These are phyloP conservation scores for Ganaspis sp. DNA, from an alignment of 1,140 invertebrate genomes.

Conservation along the genomic window DNA sequence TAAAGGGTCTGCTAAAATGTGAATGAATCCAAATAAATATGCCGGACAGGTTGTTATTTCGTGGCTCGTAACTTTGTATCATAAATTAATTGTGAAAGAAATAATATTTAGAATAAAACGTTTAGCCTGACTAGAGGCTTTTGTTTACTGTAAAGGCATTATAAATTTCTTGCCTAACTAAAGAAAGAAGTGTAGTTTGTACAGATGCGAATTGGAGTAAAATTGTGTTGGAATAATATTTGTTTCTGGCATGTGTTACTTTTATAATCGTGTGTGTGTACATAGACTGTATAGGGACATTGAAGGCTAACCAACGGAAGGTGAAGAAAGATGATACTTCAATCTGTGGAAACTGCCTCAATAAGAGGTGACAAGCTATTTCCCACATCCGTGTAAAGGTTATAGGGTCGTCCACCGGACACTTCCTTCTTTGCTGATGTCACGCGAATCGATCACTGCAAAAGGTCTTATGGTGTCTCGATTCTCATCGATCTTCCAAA, in stretches of 20 bases:
- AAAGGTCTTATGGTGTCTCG: slow-evolving; percentile 7
- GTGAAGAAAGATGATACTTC: slow-evolving; percentile 2
- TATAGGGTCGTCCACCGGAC: neutral
- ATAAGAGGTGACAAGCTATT: slow-evolving; percentile 4
- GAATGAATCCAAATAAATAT: neutral
- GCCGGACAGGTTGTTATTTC: neutral
- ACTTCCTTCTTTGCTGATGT: neutral
- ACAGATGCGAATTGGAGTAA: neutral
- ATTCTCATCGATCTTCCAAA: neutral
- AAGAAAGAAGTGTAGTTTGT: slow-evolving; percentile 16
- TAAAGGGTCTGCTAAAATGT: too few species aligned
- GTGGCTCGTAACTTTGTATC: neutral
- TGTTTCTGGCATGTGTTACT: slow-evolving; percentile 13
- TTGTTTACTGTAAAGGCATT: neutral
- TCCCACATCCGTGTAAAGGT: neutral
- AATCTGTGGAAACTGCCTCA: neutral
- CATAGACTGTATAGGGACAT: neutral
- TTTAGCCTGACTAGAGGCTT: neutral
- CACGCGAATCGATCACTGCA: neutral
- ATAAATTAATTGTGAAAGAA: slow-evolving; percentile 7
- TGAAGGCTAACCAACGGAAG: neutral
- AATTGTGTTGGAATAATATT: slow-evolving; percentile 21
- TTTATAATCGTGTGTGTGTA: neutral
- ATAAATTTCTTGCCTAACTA: slow-evolving; percentile 7
- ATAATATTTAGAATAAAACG: slow-evolving; percentile 11